These are phyloP conservation scores for Tragelaphus scriptus DNA, from an alignment of 2,113 vertebrate species.

Conservation along the genomic window DNA sequence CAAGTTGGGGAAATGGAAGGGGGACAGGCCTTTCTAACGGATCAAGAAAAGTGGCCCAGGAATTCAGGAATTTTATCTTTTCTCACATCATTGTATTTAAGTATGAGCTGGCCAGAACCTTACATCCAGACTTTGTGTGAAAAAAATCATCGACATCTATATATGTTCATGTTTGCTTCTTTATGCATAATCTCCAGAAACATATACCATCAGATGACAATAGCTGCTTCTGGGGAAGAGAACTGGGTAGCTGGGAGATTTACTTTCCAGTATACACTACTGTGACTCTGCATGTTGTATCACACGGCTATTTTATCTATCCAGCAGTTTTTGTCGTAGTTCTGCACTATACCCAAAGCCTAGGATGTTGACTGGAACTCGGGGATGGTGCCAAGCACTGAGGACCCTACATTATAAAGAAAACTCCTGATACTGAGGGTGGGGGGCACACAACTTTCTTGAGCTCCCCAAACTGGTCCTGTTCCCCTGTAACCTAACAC, in stretches of 20 bases:
- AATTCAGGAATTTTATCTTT: background rate
- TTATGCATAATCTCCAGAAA: background rate
- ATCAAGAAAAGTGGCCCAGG: background rate
- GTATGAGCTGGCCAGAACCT: background rate
- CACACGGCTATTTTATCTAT: background rate
- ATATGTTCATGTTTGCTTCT: background rate
- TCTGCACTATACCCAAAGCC: background rate
- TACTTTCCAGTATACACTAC: background rate
- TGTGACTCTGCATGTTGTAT: background rate
- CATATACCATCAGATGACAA: background rate
- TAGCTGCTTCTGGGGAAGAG: background rate
- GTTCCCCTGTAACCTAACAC: background rate
- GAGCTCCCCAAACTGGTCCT: background rate
- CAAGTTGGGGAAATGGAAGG: background rate
- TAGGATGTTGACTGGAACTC: background rate
- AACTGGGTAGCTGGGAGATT: background rate
- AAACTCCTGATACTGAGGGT: background rate
- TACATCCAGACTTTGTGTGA: background rate
- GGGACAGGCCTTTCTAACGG: background rate
- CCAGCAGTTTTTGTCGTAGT: background rate
- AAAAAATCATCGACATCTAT: background rate
- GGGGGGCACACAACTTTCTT: background rate
- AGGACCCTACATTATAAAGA: background rate
- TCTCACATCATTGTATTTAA: background rate
- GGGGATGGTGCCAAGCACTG: background rate